phyloP scores from a whole-genome alignment of 2,113 vertebrate genomes.

The Sceloporus tristichus region DNA sequence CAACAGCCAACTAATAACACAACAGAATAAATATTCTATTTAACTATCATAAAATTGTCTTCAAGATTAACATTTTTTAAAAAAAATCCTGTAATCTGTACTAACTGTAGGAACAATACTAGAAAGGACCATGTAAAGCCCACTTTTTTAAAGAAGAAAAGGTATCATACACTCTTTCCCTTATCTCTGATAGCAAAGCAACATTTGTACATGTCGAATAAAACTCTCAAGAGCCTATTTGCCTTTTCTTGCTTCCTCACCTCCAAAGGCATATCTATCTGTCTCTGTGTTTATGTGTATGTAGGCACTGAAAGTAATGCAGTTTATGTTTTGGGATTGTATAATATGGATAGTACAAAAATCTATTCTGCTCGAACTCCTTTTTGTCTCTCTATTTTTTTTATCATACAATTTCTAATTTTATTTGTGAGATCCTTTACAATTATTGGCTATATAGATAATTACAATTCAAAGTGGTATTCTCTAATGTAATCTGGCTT shows the following conservation, averaged over 20 bases:
- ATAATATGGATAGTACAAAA: neutral
- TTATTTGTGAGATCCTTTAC: conserved; percentile 27
- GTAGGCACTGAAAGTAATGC: neutral
- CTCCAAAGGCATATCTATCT: neutral
- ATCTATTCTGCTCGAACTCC: neutral
- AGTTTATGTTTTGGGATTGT: neutral
- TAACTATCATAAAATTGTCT: neutral
- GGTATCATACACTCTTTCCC: neutral
- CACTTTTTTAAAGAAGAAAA: neutral
- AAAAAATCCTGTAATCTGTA: neutral
- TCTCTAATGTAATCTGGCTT: neutral
- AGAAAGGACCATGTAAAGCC: neutral
- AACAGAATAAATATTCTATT: rapidly evolving
- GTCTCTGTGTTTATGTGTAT: too few relatives aligned
- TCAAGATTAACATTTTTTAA: neutral
- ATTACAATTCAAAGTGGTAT: neutral
- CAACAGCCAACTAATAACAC: conserved; percentile 2
- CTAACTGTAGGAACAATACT: neutral
- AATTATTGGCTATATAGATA: conserved; percentile 8
- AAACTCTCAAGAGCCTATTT: neutral
- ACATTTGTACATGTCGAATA: neutral
- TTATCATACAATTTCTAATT: conserved; percentile 29
- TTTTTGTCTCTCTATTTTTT: conserved; percentile 22
- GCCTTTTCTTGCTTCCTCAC: neutral
- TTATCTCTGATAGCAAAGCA: neutral